phyloP scores from a whole-genome alignment of 2,797 vertebrate species.

The Eidolon dupreanum region DNA sequence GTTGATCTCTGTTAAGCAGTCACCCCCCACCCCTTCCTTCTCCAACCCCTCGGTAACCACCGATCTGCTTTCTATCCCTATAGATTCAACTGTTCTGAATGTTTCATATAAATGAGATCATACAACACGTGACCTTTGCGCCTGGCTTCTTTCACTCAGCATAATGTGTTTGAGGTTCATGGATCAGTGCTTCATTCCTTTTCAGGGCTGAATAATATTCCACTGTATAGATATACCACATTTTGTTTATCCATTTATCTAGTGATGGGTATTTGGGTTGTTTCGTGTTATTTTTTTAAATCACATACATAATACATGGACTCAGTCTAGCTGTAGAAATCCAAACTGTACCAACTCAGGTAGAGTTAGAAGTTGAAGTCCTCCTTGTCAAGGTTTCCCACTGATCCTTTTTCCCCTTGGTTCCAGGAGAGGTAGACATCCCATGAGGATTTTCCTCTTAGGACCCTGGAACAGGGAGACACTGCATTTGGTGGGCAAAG shows the following conservation, averaged over 20 bases:
- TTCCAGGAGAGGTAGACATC: background rate
- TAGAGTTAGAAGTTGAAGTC: background rate
- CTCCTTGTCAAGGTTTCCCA: background rate
- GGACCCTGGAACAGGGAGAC: background rate
- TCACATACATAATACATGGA: background rate
- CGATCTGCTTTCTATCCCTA: background rate
- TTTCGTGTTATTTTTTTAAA: background rate
- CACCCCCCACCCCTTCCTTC: background rate
- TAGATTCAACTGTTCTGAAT: background rate
- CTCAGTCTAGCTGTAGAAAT: background rate
- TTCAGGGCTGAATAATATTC: background rate
- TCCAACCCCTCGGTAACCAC: background rate
- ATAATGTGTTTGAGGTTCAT: background rate
- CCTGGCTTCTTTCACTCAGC: background rate
- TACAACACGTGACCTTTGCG: background rate
- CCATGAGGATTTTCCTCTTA: background rate
- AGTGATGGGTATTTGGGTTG: background rate
- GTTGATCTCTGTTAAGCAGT: background rate
- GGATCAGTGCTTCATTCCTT: background rate
- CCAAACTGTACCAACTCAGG: background rate
- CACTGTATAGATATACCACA: background rate
- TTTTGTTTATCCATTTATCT: background rate
- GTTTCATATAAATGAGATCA: background rate
- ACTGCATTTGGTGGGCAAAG: background rate
- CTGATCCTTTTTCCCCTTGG: background rate